A percentile compares a stretch with the other conserved stretches of the same genome.
Conservation (phyloP, 2,888 invertebrate species). For the Dastarcus helophoroides region DNA sequence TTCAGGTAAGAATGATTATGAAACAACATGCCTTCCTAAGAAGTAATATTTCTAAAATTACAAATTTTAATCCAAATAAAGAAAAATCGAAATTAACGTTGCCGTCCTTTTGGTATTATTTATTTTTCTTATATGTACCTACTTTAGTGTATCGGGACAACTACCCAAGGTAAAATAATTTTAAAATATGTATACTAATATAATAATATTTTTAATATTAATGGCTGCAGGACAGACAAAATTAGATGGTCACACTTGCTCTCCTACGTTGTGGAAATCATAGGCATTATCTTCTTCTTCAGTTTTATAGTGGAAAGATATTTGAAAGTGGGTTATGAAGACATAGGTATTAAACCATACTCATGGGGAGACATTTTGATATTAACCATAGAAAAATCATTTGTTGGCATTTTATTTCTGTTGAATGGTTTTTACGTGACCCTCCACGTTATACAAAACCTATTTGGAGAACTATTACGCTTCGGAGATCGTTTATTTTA, state of each 20-base stretch:
- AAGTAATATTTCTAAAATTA: no score
- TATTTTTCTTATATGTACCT: no score
- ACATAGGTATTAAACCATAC: constrained; percentile 40
- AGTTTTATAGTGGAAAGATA: constrained; percentile 71
- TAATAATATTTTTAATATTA: no score
- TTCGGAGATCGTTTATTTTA: constrained; percentile 81
- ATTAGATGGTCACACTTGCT: constrained; percentile 6
- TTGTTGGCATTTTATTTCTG: constrained; percentile 56
- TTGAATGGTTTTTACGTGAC: constrained; percentile 59
- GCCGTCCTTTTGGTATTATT: no score
- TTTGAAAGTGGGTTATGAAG: constrained; percentile 54
- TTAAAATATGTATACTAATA: no score
- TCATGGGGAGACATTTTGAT: constrained; percentile 43
- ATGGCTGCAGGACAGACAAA: constrained; percentile 7
- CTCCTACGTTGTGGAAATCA: constrained; percentile 52
- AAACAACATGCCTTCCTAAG: no score
- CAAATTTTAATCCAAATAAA: no score
- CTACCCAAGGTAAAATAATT: no score
- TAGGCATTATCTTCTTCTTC: constrained; percentile 63
- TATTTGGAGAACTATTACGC: constrained; percentile 73
- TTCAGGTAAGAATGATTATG: no score
- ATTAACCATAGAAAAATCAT: constrained; percentile 57
- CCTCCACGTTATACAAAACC: constrained; percentile 84
- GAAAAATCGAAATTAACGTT: no score
- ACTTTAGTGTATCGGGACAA: no score